phyloP scores from a whole-genome alignment of 2,888 invertebrate species.

The Ommatoiulus sabulosus region DNA sequence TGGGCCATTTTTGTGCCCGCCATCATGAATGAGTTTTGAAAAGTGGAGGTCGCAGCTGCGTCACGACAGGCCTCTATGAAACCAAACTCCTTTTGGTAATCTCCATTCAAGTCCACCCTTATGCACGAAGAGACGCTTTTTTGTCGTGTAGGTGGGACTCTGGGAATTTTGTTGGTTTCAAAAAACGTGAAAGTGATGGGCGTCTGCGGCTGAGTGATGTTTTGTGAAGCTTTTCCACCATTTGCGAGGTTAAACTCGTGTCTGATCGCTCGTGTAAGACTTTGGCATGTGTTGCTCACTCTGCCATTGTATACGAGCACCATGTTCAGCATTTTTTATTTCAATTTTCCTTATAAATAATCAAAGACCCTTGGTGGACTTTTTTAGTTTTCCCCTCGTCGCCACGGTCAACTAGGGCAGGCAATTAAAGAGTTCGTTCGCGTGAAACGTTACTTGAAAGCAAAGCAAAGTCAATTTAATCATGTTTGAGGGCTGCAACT shows the following conservation, averaged over 20 bases:
- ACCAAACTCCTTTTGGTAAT: slow-evolving; percentile 30
- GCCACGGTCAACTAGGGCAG: not conserved
- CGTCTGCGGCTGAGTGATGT: slow-evolving; percentile 4
- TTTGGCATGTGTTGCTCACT: not conserved
- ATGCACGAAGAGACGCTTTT: not conserved
- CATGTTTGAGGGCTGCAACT: not conserved
- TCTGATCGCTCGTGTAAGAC: not conserved
- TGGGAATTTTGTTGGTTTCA: not conserved
- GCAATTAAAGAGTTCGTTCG: not conserved
- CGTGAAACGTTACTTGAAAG: not conserved
- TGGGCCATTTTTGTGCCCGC: slow-evolving; percentile 18
- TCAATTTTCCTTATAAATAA: not conserved
- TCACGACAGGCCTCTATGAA: not conserved
- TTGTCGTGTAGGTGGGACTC: slow-evolving; percentile 24
- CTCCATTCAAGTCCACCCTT: slow-evolving; percentile 4
- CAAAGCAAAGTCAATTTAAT: not conserved
- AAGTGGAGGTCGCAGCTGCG: not conserved
- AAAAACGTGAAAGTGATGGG: slow-evolving; percentile 20
- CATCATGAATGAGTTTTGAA: slow-evolving; percentile 39
- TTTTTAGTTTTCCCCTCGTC: not conserved
- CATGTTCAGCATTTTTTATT: not conserved
- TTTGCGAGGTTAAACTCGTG: not conserved
- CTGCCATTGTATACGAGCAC: not conserved
- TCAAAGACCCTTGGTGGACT: not conserved
- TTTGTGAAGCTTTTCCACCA: slow-evolving; percentile 11